Base-by-base conservation (phyloP, 1,140 invertebrate species). In the Heliconius eleuchia region DNA sequence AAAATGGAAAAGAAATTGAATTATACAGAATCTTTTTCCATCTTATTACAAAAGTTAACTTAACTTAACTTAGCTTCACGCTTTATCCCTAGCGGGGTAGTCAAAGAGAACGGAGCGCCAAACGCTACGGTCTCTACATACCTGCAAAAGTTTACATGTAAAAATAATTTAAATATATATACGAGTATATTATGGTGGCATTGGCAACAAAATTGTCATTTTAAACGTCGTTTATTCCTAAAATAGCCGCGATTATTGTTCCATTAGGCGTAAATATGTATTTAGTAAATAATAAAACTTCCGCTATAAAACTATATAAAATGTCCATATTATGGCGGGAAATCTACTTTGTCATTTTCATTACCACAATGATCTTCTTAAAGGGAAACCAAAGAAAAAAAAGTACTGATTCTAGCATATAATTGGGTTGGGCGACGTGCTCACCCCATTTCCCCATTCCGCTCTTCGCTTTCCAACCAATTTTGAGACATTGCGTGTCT, bases 211-310 rank as follows among this genome's bases (percentile, higher is more conserved):
- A 30, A 30, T 66, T 13, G 27, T 66, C 23, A 66, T 30, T 66
- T 66, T 30, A 66, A 66, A 66, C 27, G 60, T 66, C 60, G 60
- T 30, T 66, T 66, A 57, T 57, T 27, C 3, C 60, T 30, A 27
- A 60, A 66, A 66, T 66, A 66, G 23, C 23, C 60, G 60, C 27
- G 27, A 66, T 66, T 66, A 66, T 66, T 66, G 60, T 66, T 66
- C 23, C 60, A 66, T 66, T 18, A 66, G 60, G 60, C 27, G 13
- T 30, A 30, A 66, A 66, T 66, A 66, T 16, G 5, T 66, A 30
- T 23, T 66, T 66, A 30, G 60, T 1, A 27, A 66, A 66, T 30
- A 30, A 30, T 66, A 66, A 30, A 30, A 16, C 60, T 66, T 66
- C 60, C 60, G 27, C 60, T 66, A 23, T 30, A 30, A 23, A 66